These are phyloP conservation scores for Chrysolina haemoptera DNA, from an alignment of 2,888 invertebrate genomes.

Conservation along the genomic window DNA sequence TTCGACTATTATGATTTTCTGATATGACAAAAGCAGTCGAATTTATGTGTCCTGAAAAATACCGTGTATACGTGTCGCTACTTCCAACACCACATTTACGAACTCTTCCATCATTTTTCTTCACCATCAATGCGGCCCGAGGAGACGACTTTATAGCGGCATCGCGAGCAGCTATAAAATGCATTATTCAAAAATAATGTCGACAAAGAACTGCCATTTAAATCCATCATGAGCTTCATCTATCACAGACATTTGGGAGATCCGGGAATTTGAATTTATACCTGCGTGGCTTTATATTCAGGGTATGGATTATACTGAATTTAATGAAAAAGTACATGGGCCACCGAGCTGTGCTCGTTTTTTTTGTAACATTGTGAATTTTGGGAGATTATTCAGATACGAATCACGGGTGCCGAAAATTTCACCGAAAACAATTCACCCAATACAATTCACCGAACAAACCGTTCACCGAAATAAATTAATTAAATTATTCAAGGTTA, in stretches of 20 bases:
- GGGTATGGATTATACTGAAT: not conserved
- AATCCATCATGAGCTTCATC: slow-evolving; percentile 6
- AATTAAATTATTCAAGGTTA: no score
- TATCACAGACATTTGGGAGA: not conserved
- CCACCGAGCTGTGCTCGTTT: no score
- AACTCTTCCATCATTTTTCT: slow-evolving; percentile 2
- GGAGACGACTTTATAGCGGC: slow-evolving; percentile 16
- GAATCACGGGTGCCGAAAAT: no score
- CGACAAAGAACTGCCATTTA: slow-evolving; percentile 5
- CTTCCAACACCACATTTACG: not conserved
- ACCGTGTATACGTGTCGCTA: not conserved
- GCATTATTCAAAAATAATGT: slow-evolving; percentile 14
- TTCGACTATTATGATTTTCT: no score
- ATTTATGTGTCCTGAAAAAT: no score
- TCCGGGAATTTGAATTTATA: not conserved
- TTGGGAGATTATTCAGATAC: no score
- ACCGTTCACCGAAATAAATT: no score
- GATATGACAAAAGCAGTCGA: no score
- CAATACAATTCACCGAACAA: no score
- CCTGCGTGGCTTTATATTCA: not conserved
- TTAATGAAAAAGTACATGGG: no score
- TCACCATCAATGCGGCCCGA: not conserved
- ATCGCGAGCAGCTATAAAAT: slow-evolving; percentile 9
- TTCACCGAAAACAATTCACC: no score
- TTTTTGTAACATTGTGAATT: no score